Evolutionary conservation across 2,113 vertebrate genomes (phyloP).

Genomic region (Bujurquina vittata): DNA sequence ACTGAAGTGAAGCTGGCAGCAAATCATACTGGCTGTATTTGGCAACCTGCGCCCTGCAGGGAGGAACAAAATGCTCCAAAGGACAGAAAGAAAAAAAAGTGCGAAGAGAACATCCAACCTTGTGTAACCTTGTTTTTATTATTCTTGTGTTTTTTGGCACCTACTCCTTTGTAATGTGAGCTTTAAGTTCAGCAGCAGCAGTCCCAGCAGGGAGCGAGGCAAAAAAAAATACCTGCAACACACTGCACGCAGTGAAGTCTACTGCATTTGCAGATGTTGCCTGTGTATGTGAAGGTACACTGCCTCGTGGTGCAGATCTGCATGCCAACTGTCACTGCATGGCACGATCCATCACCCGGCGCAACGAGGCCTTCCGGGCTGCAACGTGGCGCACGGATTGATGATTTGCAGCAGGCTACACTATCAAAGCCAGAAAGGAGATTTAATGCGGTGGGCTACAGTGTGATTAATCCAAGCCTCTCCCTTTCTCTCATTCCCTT

Average conservation of each 20-base stretch:
- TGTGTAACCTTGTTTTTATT: conserved; percentile 56
- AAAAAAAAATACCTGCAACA: conserved; percentile 57
- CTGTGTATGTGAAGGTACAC: conserved; percentile 28
- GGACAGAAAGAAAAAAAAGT: conserved; percentile 19
- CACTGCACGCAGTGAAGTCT: conserved; percentile 42
- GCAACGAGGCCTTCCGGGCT: conserved; percentile 43
- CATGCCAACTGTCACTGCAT: conserved; percentile 43
- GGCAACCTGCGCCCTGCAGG: conserved; percentile 7
- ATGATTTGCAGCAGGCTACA: conserved; percentile 44
- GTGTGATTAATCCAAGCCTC: conserved; percentile 52
- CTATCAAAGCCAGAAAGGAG: conserved; percentile 37
- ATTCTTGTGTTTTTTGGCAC: conserved; percentile 45
- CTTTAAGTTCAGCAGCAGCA: conserved; percentile 36
- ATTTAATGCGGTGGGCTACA: conserved; percentile 39
- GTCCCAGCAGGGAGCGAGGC: conserved; percentile 41
- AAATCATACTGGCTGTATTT: conserved; percentile 29
- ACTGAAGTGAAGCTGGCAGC: conserved; percentile 29
- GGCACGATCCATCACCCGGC: conserved; percentile 50
- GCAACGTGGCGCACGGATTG: conserved; percentile 47
- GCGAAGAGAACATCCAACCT: conserved; percentile 40
- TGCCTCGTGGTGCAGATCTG: conserved; percentile 38
- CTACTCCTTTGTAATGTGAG: conserved; percentile 37
- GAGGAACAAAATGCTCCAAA: conserved; percentile 22
- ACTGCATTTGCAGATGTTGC: conserved; percentile 26
- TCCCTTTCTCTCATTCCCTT: conserved; percentile 37